phyloP scores from a whole-genome alignment of 2,888 invertebrate species.

The Tetragonula carbonaria region DNA sequence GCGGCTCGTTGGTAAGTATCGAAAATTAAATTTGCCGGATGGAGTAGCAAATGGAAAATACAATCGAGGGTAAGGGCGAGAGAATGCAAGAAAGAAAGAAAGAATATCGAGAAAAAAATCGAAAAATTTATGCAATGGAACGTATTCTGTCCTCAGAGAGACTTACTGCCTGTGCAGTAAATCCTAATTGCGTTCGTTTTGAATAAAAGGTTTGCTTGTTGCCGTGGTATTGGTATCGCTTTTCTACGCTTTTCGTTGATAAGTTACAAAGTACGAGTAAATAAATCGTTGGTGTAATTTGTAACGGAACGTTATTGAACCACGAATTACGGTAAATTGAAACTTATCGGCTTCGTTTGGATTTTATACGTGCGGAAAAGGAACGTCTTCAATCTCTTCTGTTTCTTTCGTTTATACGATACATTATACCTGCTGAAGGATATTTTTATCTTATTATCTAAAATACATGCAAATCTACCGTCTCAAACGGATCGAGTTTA shows the following conservation, averaged over 20 bases:
- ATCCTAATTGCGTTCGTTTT: constrained; percentile 32
- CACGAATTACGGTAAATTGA: background rate
- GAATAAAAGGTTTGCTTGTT: constrained; percentile 22
- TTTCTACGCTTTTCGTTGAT: constrained; percentile 21
- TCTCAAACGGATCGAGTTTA: too few relatives aligned
- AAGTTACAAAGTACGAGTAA: constrained; percentile 17
- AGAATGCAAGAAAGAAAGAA: background rate
- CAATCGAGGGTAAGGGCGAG: background rate
- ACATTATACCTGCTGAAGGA: too few relatives aligned
- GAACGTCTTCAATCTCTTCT: background rate
- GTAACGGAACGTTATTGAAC: background rate
- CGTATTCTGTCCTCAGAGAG: background rate
- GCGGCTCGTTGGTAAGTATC: background rate
- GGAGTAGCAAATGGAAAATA: background rate
- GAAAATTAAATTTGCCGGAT: background rate
- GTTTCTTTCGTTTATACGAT: background rate
- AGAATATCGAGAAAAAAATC: background rate
- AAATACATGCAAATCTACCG: background rate
- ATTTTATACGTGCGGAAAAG: background rate
- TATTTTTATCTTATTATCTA: too few relatives aligned
- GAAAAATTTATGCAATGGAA: background rate
- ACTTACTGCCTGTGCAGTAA: background rate
- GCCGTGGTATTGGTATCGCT: constrained; percentile 11
- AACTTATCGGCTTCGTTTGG: background rate
- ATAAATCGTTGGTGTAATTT: background rate